Conservation (phyloP, 2,797 vertebrate genomes). For the Lepilemur septentrionalis region DNA sequence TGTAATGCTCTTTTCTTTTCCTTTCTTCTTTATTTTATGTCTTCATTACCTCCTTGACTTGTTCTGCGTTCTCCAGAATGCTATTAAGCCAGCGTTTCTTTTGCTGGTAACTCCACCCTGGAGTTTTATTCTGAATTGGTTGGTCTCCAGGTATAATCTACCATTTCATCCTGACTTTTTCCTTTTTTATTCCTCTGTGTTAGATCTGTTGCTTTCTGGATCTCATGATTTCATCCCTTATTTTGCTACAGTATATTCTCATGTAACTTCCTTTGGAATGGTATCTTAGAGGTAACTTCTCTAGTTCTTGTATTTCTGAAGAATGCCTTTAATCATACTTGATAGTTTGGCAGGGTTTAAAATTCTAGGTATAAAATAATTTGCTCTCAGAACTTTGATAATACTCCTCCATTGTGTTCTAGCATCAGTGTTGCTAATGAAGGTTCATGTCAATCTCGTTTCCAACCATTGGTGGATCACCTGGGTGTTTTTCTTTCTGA, state of each 20-base stretch:
- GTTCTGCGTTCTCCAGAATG: neutral
- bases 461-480: neutral
- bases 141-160: neutral
- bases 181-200: neutral
- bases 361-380: neutral
- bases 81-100: neutral
- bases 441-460: neutral
- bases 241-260: neutral
- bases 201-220: neutral
- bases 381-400: neutral
- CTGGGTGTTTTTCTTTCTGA: neutral
- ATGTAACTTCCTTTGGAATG: neutral
- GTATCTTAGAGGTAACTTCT: conserved; percentile 13
- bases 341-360: neutral
- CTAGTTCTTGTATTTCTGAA: conserved; percentile 12
- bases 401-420: neutral
- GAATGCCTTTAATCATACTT: neutral
- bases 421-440: neutral
- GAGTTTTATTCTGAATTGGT: neutral
- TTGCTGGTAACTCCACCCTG: neutral
- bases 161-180: neutral
- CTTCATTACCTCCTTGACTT: neutral
- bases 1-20: neutral
- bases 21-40: neutral
- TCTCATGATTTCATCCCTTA: neutral